Base-by-base conservation (phyloP, 2,113 vertebrate genomes). In the Callipepla californica region DNA sequence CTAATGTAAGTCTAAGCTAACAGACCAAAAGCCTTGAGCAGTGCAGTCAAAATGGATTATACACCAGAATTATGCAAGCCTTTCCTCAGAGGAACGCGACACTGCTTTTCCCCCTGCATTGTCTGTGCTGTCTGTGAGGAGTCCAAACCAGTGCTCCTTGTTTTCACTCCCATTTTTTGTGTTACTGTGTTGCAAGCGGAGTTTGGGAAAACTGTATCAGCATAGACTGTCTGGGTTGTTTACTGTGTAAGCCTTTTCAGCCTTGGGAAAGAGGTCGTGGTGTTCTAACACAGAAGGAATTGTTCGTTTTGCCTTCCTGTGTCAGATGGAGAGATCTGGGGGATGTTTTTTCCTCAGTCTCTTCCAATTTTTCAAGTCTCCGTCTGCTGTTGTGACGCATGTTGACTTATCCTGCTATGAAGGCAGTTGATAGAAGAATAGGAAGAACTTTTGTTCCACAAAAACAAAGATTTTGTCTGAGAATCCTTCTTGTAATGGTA, bases 1-100 rank as follows among this genome's bases (percentile, higher is more conserved):
- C 98, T 42, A 99, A 99, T 87, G 99, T 99, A 97, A 98, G 98
- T 95, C 94, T 30, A 77, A 91, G 28, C 63, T 84, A 2, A 61
- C 61, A 65, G 50, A 67, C 36, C 8, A 74, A 74, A 92, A 89
- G 8, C 28, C 23, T 68, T 50, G 44, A 59, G 47, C 73, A 51
- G 16, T 34, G 15, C 2, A 5, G 36, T 44, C 68, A n/a, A 73
- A 72, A 40, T 42, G 74, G 38, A 14, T 66, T 55, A 5, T 67
- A 19, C 17, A 32, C 21, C 34, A 80, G 59, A 90, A 23, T 53
- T 40, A 48, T 9, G 3, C 38, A 58, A 30, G 16, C 12, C 25
- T 80, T 82, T 67, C 65, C 58, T 86, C 8, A 10, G 17, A 13
- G 58, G 47, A 72, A 14, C 42, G 53, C 50, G 47, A 28, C 10